Conservation (phyloP, 2,888 invertebrate species). For the Drosophila hamatofila region DNA sequence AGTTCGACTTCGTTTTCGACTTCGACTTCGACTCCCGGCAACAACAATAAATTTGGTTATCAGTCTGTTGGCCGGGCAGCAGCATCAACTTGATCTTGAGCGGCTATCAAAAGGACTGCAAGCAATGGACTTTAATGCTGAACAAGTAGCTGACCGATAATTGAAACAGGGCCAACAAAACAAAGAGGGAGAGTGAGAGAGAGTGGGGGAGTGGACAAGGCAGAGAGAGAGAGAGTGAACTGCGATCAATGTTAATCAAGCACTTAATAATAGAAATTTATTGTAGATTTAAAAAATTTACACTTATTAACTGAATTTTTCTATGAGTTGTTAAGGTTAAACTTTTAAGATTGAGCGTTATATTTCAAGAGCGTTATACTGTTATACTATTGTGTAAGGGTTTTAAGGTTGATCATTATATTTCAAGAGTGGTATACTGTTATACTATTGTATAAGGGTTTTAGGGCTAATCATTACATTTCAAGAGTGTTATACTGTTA, state of each 20-base stretch:
- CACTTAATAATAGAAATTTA: constrained; percentile 6
- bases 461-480: not conserved
- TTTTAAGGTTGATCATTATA: not conserved
- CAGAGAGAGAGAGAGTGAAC: not conserved
- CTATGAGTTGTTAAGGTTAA: not conserved
- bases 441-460: not conserved
- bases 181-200: constrained; percentile 7
- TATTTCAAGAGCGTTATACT: not conserved
- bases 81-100: constrained; percentile 15
- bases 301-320: not conserved
- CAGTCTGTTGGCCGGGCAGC: constrained; percentile 20
- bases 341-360: not conserved
- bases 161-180: constrained; percentile 23
- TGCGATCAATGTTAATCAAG: not conserved
- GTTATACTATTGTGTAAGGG: not conserved
- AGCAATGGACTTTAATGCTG: constrained; percentile 43
- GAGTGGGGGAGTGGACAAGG: not conserved
- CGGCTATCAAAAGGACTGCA: constrained; percentile 6
- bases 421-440: not conserved
- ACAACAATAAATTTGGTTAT: constrained; percentile 40
- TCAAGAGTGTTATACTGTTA: not conserved
- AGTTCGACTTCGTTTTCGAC: not conserved
- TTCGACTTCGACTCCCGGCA: not conserved
- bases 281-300: constrained; percentile 4
- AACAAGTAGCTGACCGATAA: constrained; percentile 60